These are phyloP conservation scores for Oithona nana DNA, from an alignment of 2,888 invertebrate genomes.

Conservation along the genomic window DNA sequence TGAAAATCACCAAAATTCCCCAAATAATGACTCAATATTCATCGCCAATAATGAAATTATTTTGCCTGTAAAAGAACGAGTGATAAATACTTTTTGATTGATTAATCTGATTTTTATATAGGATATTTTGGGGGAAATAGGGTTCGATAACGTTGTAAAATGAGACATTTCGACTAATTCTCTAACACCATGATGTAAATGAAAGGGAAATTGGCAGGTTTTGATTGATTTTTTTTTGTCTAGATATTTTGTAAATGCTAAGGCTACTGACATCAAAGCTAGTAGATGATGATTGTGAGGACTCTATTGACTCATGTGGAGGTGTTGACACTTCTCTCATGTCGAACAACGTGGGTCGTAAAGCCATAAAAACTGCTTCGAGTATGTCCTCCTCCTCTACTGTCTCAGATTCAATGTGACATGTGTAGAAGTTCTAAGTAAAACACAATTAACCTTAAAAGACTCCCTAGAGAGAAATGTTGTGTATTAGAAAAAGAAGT, in stretches of 20 bases:
- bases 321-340: not conserved
- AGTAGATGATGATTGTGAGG: no score
- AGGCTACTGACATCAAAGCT: not conserved
- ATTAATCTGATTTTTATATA: no score
- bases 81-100: no score
- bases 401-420: not conserved
- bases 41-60: no score
- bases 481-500: not conserved
- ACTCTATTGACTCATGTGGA: not conserved
- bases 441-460: not conserved
- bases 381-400: not conserved
- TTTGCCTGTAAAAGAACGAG: no score
- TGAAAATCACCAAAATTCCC: no score
- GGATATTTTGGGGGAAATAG: no score
- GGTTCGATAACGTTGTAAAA: no score
- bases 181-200: no score
- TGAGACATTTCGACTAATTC: no score
- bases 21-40: no score
- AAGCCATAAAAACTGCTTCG: not conserved
- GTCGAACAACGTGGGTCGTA: not conserved
- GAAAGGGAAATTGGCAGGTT: no score
- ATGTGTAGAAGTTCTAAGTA: not conserved
- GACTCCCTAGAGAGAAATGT: not conserved
- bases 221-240: not conserved
- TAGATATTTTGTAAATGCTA: not conserved